Conservation (phyloP, 2,797 vertebrate genomes). For the Acipenser ruthenus region DNA sequence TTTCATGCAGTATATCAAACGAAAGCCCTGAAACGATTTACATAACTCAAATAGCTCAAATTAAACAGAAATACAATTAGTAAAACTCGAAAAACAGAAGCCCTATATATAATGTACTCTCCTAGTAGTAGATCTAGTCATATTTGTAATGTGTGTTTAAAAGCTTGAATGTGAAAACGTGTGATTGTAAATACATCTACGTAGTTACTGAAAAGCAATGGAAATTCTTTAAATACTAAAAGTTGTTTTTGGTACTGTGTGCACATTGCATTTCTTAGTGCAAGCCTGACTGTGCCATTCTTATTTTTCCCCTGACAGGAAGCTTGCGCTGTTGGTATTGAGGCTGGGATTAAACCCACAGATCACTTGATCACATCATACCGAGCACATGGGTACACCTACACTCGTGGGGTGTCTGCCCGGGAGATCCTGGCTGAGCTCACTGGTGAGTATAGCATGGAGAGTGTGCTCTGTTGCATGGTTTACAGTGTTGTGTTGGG, state of each 20-base stretch:
- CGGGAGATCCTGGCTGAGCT: constrained; percentile 90
- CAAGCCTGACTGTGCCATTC: neutral
- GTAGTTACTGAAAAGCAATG: neutral
- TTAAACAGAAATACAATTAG: too few species aligned
- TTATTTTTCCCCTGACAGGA: constrained; percentile 56
- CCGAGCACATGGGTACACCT: constrained; percentile 82
- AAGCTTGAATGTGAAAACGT: too few species aligned
- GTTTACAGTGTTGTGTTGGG: too few species aligned
- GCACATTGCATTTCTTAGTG: neutral
- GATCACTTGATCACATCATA: constrained; percentile 96
- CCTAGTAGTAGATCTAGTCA: too few species aligned
- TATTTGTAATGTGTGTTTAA: too few species aligned
- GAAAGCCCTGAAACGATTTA: too few species aligned
- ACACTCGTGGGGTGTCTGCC: constrained; percentile 77
- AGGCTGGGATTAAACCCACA: constrained; percentile 73
- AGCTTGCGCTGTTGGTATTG: constrained; percentile 90
- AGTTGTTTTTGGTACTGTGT: neutral
- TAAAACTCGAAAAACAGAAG: too few species aligned
- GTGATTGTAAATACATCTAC: neutral
- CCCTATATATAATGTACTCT: too few species aligned
- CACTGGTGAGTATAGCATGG: constrained; percentile 64
- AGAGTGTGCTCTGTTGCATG: too few species aligned
- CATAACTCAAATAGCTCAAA: too few species aligned
- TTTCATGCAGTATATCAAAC: too few species aligned
- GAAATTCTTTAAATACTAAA: neutral